Conservation (phyloP, 2,113 vertebrate genomes). For the Craseonycteris thonglongyai region DNA sequence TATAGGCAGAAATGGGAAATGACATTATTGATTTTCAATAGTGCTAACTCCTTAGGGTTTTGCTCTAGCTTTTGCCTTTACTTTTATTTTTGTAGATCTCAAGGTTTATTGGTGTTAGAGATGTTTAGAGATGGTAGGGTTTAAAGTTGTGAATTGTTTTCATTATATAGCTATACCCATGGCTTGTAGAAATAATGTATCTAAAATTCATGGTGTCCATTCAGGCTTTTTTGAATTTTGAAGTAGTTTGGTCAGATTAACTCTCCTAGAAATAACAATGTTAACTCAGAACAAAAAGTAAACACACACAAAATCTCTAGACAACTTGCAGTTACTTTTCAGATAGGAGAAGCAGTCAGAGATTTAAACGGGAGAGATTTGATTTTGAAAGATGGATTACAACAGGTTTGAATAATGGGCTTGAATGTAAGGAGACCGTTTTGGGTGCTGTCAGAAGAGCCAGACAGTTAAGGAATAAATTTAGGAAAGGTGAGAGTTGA, state of each 20-base stretch:
- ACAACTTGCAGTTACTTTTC: background rate
- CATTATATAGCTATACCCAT: background rate
- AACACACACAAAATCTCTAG: background rate
- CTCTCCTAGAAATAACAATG: background rate
- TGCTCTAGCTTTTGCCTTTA: background rate
- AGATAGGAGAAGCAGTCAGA: background rate
- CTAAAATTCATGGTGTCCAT: background rate
- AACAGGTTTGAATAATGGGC: background rate
- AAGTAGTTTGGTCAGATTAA: background rate
- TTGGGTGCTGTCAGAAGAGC: background rate
- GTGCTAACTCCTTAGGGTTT: background rate
- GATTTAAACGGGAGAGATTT: fast-evolving
- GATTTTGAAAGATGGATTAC: background rate
- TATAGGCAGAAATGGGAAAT: background rate
- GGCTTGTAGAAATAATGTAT: background rate
- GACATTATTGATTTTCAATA: background rate
- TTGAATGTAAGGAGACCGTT: background rate
- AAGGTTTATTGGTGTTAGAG: background rate
- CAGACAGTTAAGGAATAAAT: background rate
- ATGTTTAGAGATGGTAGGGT: background rate
- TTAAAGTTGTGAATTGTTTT: background rate
- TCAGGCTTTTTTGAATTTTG: background rate
- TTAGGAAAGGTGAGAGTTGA: background rate
- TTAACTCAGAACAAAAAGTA: background rate
- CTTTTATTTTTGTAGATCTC: background rate